A percentile compares a stretch with the other conserved stretches of the same genome.
Evolutionary conservation across 2,113 vertebrate species (phyloP).

Genomic region (Eclectus roratus): DNA sequence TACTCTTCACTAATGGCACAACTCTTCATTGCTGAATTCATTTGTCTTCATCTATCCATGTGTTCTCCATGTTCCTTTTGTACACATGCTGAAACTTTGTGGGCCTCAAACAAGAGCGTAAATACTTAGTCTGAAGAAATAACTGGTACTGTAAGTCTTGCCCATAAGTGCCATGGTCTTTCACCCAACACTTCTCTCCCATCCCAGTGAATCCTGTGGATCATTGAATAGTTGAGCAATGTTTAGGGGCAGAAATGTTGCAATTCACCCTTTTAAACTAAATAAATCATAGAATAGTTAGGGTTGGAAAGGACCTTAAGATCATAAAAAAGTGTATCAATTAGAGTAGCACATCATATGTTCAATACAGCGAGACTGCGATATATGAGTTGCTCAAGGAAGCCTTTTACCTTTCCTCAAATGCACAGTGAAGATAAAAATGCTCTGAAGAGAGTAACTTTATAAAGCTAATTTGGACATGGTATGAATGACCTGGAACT

Average conservation of each 20-base stretch:
- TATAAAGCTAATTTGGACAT: background rate
- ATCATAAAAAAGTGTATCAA: background rate
- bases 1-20: background rate
- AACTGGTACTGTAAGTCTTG: background rate
- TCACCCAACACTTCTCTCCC: background rate
- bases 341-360: background rate
- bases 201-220: background rate
- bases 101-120: background rate
- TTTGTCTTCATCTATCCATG: background rate
- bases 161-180: background rate
- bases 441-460: background rate
- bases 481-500: background rate
- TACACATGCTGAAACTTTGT: background rate
- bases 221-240: background rate
- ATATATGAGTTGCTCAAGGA: background rate
- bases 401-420: background rate
- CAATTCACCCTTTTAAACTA: background rate
- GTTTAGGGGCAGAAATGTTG: background rate
- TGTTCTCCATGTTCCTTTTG: background rate
- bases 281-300: background rate
- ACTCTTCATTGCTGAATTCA: background rate
- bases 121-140: background rate
- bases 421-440: background rate
- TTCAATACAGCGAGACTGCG: background rate
- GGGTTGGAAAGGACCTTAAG: background rate